These are phyloP conservation scores for Antitype chi DNA, from an alignment of 2,888 invertebrate genomes.

Conservation along the genomic window DNA sequence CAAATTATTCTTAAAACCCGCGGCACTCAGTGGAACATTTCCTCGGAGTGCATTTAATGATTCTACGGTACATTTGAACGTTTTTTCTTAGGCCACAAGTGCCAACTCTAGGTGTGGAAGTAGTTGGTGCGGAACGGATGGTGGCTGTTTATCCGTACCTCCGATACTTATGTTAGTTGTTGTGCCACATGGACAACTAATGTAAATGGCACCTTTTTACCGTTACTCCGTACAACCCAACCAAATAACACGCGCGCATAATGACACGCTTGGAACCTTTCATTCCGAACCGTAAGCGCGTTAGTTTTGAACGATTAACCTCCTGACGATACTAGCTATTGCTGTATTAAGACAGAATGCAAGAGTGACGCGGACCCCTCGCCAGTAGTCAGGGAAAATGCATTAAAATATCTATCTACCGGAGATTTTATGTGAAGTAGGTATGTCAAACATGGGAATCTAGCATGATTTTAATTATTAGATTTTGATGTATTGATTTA, in stretches of 20 bases:
- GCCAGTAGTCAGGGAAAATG: neutral
- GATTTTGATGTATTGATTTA: neutral
- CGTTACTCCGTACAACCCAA: slow-evolving; percentile 83
- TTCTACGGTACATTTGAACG: slow-evolving; percentile 45
- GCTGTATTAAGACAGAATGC: slow-evolving; percentile 45
- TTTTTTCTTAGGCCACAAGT: slow-evolving; percentile 50
- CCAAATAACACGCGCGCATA: slow-evolving; percentile 81
- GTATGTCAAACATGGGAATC: neutral
- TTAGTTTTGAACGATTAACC: slow-evolving; percentile 78
- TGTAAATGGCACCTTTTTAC: slow-evolving; percentile 83
- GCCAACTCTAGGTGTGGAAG: slow-evolving; percentile 52
- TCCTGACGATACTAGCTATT: slow-evolving; percentile 65
- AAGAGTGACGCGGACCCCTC: slow-evolving; percentile 14
- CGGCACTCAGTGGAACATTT: slow-evolving; percentile 26
- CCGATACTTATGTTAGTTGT: slow-evolving; percentile 72
- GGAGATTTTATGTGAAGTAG: neutral
- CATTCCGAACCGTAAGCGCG: slow-evolving; percentile 72
- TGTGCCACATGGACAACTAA: slow-evolving; percentile 77
- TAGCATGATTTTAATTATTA: neutral
- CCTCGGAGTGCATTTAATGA: slow-evolving; percentile 39
- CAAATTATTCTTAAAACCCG: slow-evolving; percentile 38
- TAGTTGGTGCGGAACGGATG: slow-evolving; percentile 73
- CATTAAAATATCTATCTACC: neutral
- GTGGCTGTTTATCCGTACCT: slow-evolving; percentile 66
- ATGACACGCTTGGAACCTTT: slow-evolving; percentile 79